These are phyloP conservation scores for Bergia puertoricense DNA, from an alignment of 92 coral and sea anemone species.

Conservation along the genomic window DNA sequence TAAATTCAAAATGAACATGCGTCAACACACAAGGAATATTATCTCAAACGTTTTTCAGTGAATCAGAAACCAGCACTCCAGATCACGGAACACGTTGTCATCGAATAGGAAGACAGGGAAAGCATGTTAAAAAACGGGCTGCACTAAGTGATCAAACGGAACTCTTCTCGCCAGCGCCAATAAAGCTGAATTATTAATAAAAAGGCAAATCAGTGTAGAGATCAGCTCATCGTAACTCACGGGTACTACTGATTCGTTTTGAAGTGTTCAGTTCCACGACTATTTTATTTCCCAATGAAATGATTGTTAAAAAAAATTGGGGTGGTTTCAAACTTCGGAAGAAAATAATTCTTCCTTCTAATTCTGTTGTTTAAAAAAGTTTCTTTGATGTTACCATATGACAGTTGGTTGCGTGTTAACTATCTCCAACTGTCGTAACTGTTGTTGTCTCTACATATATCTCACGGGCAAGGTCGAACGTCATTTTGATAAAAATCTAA, in stretches of 20 bases:
- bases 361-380: no score
- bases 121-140: neutral
- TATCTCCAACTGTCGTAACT: no score
- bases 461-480: no score
- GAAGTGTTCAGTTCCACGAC: neutral
- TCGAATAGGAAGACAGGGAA: neutral
- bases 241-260: neutral
- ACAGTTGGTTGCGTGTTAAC: neutral
- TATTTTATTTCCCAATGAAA: no score
- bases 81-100: neutral
- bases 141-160: neutral
- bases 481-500: neutral
- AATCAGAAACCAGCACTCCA: neutral
- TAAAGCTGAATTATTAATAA: neutral
- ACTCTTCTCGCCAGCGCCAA: neutral
- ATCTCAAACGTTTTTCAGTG: neutral
- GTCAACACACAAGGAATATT: neutral
- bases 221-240: neutral
- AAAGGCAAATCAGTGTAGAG: neutral
- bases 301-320: neutral
- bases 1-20: neutral
- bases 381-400: neutral
- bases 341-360: neutral
- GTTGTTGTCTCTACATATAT: no score
- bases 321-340: neutral